phyloP scores from a whole-genome alignment of 2,113 vertebrate species.

The Apus apus region DNA sequence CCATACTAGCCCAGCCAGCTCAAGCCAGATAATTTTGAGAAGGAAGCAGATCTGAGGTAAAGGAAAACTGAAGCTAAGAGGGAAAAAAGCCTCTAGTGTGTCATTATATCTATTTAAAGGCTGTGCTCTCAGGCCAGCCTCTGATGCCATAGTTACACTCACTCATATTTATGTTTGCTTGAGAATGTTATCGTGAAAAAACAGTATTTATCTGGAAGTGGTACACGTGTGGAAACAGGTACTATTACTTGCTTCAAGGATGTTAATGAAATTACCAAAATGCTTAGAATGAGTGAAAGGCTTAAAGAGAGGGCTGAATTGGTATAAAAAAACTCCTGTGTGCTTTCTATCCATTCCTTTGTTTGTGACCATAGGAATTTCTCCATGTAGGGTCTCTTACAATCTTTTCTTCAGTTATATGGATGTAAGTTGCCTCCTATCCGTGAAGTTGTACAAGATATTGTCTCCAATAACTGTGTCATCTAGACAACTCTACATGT shows the following conservation, averaged over 20 bases:
- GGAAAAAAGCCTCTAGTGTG: not conserved
- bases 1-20: not conserved
- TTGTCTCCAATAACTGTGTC: not conserved
- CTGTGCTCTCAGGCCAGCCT: not conserved
- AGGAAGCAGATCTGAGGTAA: not conserved
- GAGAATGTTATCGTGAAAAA: not conserved
- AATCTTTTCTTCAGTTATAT: not conserved
- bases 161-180: not conserved
- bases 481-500: not conserved
- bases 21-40: not conserved
- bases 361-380: not conserved
- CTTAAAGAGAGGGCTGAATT: not conserved
- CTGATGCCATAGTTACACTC: not conserved
- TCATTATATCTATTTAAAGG: not conserved
- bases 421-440: not conserved
- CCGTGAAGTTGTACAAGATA: not conserved
- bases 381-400: not conserved
- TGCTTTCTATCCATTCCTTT: not conserved
- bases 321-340: not conserved
- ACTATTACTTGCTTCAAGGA: not conserved
- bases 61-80: not conserved
- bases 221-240: not conserved
- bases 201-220: not conserved
- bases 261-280: not conserved
- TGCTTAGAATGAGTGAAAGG: not conserved